A percentile compares a stretch with the other conserved stretches of the same genome.
Conservation (phyloP, 2,888 invertebrate species). For the Ryuthela nishihirai region DNA sequence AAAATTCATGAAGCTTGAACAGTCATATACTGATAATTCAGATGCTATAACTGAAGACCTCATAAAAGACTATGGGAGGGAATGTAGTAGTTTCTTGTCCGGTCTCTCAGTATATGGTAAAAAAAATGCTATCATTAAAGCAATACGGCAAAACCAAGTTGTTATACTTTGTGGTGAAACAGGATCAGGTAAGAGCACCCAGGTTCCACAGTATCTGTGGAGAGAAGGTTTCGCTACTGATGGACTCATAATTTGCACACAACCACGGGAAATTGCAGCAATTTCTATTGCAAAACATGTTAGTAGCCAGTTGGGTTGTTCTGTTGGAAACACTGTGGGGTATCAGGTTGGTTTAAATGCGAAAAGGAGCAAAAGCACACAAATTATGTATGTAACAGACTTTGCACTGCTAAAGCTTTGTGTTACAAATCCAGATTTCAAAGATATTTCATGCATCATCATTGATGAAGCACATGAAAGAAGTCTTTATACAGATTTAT, state of each 20-base stretch:
- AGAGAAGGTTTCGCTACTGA: conserved; percentile 43
- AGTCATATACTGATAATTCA: not conserved
- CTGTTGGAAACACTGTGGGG: conserved; percentile 44
- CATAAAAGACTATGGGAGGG: conserved; percentile 20
- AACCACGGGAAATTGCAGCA: conserved; percentile 52
- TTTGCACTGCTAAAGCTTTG: conserved; percentile 49
- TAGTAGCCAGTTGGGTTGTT: conserved; percentile 46
- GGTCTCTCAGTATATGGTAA: conserved; percentile 33
- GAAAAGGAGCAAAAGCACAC: conserved; percentile 41
- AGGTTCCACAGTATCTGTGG: conserved; percentile 50
- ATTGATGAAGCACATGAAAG: conserved; percentile 53
- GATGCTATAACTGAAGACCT: conserved; percentile 1
- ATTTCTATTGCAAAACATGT: conserved; percentile 49
- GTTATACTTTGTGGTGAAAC: conserved; percentile 50
- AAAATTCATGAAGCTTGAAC: conserved; percentile 4
- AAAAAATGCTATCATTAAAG: conserved; percentile 19
- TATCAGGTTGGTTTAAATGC: conserved; percentile 46
- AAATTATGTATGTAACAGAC: conserved; percentile 50
- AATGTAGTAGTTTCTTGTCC: conserved; percentile 19
- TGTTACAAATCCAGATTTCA: conserved; percentile 45
- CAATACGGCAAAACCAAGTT: conserved; percentile 44
- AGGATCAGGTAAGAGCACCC: conserved; percentile 52
- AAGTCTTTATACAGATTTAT: conserved; percentile 50
- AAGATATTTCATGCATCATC: conserved; percentile 45
- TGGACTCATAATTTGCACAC: conserved; percentile 49